Base-by-base conservation (phyloP, 2,797 vertebrate genomes). In the Mormyrops attenuatus region DNA sequence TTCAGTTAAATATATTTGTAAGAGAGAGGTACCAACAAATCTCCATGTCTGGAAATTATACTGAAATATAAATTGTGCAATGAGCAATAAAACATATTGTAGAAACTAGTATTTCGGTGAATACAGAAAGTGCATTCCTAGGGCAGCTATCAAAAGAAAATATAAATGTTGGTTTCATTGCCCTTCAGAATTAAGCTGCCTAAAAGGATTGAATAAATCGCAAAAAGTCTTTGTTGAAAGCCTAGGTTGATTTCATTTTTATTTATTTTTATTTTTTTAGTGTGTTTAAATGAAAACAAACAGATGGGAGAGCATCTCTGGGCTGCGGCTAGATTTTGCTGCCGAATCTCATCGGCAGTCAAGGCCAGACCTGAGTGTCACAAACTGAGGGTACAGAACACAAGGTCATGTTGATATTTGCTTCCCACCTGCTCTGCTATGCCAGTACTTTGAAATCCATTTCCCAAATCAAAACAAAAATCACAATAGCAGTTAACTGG, bases 151-250 rank as follows among this genome's bases (percentile, higher is more conserved):
- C 11, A 55, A 55, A 87, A 87, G 34, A 57, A 87, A 87, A 38
- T 57, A 57, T 87, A 87, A 87, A 38, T 55, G 49, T 22, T 55
- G 30, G 26, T 87, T 87, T 87, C 34, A 87, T 15, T 15, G 30
- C 30, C 52, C 85, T 41, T 87, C 30, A 38, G 50, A 55, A 22
- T 87, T 55, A 87, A 22, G 9, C 11, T 20, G 30, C 85, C 50
- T 87, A 87, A 38, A 87, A 87, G 17, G 52, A 55, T 30, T n/a
- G 52, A 87, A 87, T 87, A 53, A 87, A 87, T 53, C 13, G 57
- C 15, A 57, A 52, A 87, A 57, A 30, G 11, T 34, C 13, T 53
- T 55, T 87, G 11, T n/a, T 57, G 52, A 57, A 55, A 87, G 30
- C 85, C 30, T 55, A 57, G 13, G 50, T 57, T 87, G 50, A 55